These are phyloP conservation scores for Lethrus apterus DNA, from an alignment of 1,140 invertebrate genomes.

Conservation along the genomic window DNA sequence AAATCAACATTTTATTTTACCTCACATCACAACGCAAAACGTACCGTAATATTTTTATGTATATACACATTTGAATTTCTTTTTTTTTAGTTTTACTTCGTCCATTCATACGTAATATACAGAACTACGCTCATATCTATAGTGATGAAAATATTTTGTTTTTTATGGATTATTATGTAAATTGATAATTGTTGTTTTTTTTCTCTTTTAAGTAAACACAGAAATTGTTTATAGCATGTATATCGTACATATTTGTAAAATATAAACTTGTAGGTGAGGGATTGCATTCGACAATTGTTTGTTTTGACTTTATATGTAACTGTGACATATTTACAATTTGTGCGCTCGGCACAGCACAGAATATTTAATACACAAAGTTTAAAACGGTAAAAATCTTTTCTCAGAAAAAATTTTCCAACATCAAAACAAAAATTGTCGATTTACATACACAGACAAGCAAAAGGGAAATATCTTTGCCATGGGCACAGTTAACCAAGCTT, in stretches of 20 bases:
- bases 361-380: too few relatives aligned
- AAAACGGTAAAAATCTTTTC: too few relatives aligned
- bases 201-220: slow-evolving; percentile 3
- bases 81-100: slow-evolving; percentile 21
- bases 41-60: slow-evolving; percentile 22
- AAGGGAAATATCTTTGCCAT: slow-evolving; percentile 7
- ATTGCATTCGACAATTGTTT: not conserved
- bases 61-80: slow-evolving; percentile 32
- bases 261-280: slow-evolving; percentile 5
- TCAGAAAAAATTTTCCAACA: too few relatives aligned
- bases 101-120: slow-evolving; percentile 19
- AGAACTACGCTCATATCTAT: slow-evolving; percentile 24
- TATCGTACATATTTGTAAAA: slow-evolving; percentile 10
- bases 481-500: slow-evolving; percentile 6
- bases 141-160: slow-evolving; percentile 32
- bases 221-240: slow-evolving; percentile 8
- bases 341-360: too few relatives aligned
- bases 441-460: slow-evolving; percentile 11
- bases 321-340: too few relatives aligned
- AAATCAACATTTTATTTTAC: slow-evolving; percentile 16
- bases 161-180: slow-evolving; percentile 6
- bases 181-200: slow-evolving; percentile 8
- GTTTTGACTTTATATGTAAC: slow-evolving; percentile 1
- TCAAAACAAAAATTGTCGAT: too few relatives aligned
- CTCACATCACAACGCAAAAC: slow-evolving; percentile 11